Evolutionary conservation across 2,797 vertebrate species (phyloP).

Genomic region (Holocentrus rufus): DNA sequence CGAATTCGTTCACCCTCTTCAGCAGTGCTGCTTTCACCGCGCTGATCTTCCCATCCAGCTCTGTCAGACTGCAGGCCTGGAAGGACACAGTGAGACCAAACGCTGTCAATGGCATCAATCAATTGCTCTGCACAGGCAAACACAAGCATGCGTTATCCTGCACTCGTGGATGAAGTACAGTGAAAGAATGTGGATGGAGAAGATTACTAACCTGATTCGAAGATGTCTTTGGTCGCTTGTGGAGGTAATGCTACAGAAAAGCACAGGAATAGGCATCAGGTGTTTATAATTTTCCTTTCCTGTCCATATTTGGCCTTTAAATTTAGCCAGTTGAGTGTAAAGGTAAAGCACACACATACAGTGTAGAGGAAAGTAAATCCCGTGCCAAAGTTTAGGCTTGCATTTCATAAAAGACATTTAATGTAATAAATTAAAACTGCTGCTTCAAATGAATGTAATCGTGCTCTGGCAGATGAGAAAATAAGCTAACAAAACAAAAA

Average conservation of each 20-base stretch:
- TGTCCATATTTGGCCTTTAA: neutral
- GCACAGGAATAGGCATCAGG: conserved; percentile 14
- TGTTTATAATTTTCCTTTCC: neutral
- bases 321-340: conserved; percentile 19
- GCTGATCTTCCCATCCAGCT: conserved; percentile 97
- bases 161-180: neutral
- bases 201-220: conserved; percentile 84
- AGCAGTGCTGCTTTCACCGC: conserved; percentile 90
- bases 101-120: conserved; percentile 6
- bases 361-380: neutral
- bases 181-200: conserved; percentile 11
- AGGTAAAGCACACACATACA: neutral
- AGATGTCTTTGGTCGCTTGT: conserved; percentile 90
- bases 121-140: neutral
- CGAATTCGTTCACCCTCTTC: conserved; percentile 89
- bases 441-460: neutral
- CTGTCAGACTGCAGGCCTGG: conserved; percentile 92
- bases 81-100: conserved; percentile 43
- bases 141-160: conserved; percentile 1
- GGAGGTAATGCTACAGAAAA: conserved; percentile 84
- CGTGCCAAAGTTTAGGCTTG: neutral
- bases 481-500: neutral
- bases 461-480: neutral
- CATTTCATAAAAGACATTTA: conserved; percentile 3
- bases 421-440: neutral